Base-by-base conservation (phyloP, 2,888 invertebrate genomes). In the Glyphotaelius pellucidus region DNA sequence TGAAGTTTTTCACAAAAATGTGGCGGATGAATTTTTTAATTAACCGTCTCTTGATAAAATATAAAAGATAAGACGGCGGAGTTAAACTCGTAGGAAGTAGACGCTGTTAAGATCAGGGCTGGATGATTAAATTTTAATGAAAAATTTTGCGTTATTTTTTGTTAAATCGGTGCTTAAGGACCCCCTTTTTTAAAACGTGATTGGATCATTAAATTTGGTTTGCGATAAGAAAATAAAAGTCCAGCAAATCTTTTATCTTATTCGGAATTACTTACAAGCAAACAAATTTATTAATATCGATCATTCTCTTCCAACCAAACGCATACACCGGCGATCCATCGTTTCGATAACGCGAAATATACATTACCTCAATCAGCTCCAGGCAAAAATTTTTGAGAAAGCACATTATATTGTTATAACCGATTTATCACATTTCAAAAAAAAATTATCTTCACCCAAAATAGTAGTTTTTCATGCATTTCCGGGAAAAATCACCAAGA, bases 1-100 rank as follows among this genome's bases (percentile, higher is more conserved):
- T 91, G 87, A 87, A 91, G 87, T 91, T 89, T 90, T 91, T 47
- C 67, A 81, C 42, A 85, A 52, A 88, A 91, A 88, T 86, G 85
- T 52, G 15, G 84, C 90, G 32, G 52, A 90, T 83, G 90, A 85
- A 67, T 88, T 90, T 90, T 92, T 92, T 92, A 90, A 92, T 92
- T 92, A 91, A 81, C 91, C 88, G 35, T 87, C 89, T 90, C 89
- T 93, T 86, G 90, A 90, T 81, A 47, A 80, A 90, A 81, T 47
- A 83, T 80, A 25, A 52, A 42, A 87, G 87, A 67, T 87, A 67
- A 52, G 52, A 86, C 38, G n/a, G 25, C 30, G 3, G 25, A n/a
- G 42, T 14, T 42, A n/a, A 42, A 86, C 85, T 86, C 38, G 25
- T 42, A 30, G 42, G 85, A 86, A 47, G 47, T n/a, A n/a, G 38